Conservation (phyloP, 2,113 vertebrate species). For the Aphelocoma coerulescens region DNA sequence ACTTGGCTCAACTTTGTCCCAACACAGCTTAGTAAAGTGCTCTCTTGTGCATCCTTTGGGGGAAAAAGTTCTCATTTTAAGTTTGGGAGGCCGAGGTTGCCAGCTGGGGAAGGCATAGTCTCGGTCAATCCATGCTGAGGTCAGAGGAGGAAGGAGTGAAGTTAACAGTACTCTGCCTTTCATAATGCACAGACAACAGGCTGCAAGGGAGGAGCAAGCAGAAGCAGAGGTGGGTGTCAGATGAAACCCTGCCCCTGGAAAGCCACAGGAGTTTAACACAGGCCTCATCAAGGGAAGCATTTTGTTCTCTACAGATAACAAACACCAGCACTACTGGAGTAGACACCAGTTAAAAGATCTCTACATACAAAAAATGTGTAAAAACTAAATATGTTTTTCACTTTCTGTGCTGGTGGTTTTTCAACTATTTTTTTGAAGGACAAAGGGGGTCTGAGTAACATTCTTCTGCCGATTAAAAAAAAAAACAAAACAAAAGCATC, state of each 20-base stretch:
- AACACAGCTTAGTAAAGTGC: conserved; percentile 64
- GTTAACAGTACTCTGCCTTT: conserved; percentile 49
- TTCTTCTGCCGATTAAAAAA: conserved; percentile 1
- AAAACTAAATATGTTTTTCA: neutral
- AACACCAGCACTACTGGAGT: neutral
- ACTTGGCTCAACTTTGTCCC: neutral
- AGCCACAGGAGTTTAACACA: neutral
- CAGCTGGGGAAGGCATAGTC: neutral
- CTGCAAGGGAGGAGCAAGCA: neutral
- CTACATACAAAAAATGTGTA: neutral
- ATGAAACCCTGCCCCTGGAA: neutral
- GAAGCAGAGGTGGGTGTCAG: neutral
- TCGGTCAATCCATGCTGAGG: conserved; percentile 16
- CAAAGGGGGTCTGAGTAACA: neutral
- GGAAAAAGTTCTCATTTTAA: neutral
- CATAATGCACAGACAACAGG: neutral
- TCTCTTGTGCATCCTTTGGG: conserved; percentile 61
- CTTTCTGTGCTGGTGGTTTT: neutral
- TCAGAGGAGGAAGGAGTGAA: conserved; percentile 7
- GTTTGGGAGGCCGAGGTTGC: neutral
- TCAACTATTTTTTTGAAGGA: neutral
- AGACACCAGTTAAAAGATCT: neutral
- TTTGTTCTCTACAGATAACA: neutral
- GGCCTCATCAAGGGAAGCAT: neutral
- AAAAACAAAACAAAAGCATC: neutral